Base-by-base conservation (phyloP, 1,140 invertebrate genomes). In the Globodera ellingtonae region DNA sequence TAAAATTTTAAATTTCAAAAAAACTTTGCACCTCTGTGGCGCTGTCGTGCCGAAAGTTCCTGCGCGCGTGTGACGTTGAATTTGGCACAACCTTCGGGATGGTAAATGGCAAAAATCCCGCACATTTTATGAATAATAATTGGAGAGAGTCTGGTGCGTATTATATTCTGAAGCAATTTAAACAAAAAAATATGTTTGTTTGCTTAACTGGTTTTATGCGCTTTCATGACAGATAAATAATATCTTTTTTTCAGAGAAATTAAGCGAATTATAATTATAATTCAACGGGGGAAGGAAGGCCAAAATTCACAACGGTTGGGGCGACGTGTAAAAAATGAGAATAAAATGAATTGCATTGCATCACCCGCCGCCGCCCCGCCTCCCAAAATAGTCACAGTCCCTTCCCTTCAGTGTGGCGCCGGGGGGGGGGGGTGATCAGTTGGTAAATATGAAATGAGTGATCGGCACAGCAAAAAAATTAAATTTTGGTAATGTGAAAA, bases 61-160 rank as follows among this genome's bases (percentile, higher is more conserved):
- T 71, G 65, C 21, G 80, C 80, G 18, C 67, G 77, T 59, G 74
- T 48, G 13, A 66, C 35, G 21, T 8, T 56, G 48, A 81, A 81
- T 50, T 82, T 74, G 59, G n/a, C 66, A 44, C 82, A 85, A 13
- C n/a, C 66, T 74, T 69, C 46, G 47, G 80, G 80, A 52, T 81
- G 83, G 65, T 62, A 83, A 69, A 83, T 75, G 52, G 72, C 82
- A 66, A 83, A 83, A 15, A 83, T 83, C 9, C 82, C 82, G 71
- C 82, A 83, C 82, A 83, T 83, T 73, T 70, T 4, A 10, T 6
- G 21, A 7, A 44, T n/a, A 35, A 35, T 35, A 24, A 24, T 35
- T 35, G 35, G 35, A 35, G 35, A 35, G 35, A 2, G 1, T 35
- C 3, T 35, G 35, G 35, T 35, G 35, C 35, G 35, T 35, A 35